These are phyloP conservation scores for Galeruca laticollis DNA, from an alignment of 2,888 invertebrate genomes.

Conservation along the genomic window DNA sequence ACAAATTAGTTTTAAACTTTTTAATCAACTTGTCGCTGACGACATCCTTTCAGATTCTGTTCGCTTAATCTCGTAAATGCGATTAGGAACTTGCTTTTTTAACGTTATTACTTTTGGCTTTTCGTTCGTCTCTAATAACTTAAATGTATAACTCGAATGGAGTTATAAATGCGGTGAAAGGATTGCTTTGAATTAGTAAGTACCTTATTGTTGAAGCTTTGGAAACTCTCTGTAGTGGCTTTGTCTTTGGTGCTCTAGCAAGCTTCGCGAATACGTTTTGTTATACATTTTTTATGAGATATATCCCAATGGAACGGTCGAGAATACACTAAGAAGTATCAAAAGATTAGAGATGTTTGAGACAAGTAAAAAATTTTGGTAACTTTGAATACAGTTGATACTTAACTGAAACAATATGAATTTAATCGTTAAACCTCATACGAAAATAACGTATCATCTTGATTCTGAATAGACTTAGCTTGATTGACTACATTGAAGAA, in stretches of 20 bases:
- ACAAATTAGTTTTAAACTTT: slow-evolving; percentile 65
- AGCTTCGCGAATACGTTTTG: slow-evolving; percentile 2
- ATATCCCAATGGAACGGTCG: background rate
- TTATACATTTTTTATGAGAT: slow-evolving; percentile 17
- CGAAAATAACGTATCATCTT: too few relatives aligned
- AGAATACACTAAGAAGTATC: background rate
- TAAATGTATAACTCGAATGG: slow-evolving; percentile 21
- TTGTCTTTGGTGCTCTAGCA: slow-evolving; percentile 17
- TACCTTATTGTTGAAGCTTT: slow-evolving; percentile 22
- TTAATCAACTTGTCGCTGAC: slow-evolving; percentile 64
- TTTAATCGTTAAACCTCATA: too few relatives aligned
- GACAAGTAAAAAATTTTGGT: background rate
- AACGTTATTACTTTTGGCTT: slow-evolving; percentile 47
- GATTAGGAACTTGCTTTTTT: slow-evolving; percentile 55
- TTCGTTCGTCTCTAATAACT: slow-evolving; percentile 19
- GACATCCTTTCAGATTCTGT: slow-evolving; percentile 54
- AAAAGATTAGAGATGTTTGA: background rate
- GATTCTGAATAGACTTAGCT: too few relatives aligned
- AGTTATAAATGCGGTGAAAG: slow-evolving; percentile 18
- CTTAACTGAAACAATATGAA: too few relatives aligned
- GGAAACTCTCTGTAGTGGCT: slow-evolving; percentile 13
- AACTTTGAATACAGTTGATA: too few relatives aligned
- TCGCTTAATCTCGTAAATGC: slow-evolving; percentile 56
- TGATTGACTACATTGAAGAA: too few relatives aligned
- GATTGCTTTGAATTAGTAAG: slow-evolving; percentile 22